Conservation (phyloP, 1,140 invertebrate species). For the Euborellia annulipes region DNA sequence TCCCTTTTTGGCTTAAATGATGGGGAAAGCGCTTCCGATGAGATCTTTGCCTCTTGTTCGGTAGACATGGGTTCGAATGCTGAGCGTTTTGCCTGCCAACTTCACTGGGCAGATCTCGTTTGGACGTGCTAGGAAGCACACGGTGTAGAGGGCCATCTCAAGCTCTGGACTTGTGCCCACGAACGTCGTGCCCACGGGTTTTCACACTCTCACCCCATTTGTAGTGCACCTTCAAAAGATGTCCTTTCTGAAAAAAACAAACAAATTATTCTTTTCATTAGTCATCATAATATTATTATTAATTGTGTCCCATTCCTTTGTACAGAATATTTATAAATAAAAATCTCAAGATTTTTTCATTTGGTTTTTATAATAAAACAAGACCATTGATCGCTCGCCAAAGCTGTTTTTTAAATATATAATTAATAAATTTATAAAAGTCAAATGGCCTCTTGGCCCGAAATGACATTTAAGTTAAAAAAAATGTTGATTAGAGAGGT, state of each 20-base stretch:
- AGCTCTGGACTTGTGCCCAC: conserved; percentile 85
- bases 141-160: conserved; percentile 78
- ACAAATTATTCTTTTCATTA: conserved; percentile 2
- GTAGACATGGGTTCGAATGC: conserved; percentile 49
- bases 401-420: no score
- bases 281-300: no score
- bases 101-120: conserved; percentile 54
- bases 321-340: no score
- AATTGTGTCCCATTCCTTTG: no score
- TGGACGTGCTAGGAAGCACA: conserved; percentile 59
- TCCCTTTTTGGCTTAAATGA: no score
- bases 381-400: no score
- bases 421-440: no score
- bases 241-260: conserved; percentile 48
- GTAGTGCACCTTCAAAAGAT: conserved; percentile 59
- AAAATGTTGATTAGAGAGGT: no score
- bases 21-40: conserved; percentile 64
- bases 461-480: no score
- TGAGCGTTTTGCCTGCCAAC: conserved; percentile 47
- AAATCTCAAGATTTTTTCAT: no score
- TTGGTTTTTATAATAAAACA: no score
- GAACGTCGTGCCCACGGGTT: conserved; percentile 65
- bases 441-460: no score
- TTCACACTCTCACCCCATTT: conserved; percentile 53
- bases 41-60: conserved; percentile 42